A percentile compares a stretch with the other conserved stretches of the same genome.
phyloP scores from a whole-genome alignment of 2,888 invertebrate genomes.

The Euplagia quadripunctaria region DNA sequence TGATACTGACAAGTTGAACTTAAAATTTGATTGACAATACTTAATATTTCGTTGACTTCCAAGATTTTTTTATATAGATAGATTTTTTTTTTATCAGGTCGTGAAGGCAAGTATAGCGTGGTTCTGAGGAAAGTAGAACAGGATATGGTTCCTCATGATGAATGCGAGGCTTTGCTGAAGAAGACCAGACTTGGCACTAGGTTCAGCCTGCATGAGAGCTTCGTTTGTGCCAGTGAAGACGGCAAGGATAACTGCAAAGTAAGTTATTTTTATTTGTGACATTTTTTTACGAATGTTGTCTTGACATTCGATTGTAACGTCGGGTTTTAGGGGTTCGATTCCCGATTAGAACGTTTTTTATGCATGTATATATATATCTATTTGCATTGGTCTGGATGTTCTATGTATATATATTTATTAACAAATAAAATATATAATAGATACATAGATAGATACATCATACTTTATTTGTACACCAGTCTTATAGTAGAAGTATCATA shows the following conservation, averaged over 20 bases:
- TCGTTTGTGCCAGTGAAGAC: conserved; percentile 8
- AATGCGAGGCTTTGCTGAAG: neutral
- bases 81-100: neutral
- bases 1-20: too few species aligned
- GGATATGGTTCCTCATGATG: neutral
- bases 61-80: neutral
- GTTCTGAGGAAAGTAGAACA: neutral
- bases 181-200: conserved; percentile 3
- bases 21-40: too few species aligned
- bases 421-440: too few species aligned
- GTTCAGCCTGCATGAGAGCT: conserved; percentile 9
- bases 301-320: too few species aligned
- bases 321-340: conserved; percentile 3
- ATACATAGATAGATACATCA: too few species aligned
- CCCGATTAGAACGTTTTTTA: neutral
- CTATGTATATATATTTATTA: too few species aligned
- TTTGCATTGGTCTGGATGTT: too few species aligned
- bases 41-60: too few species aligned
- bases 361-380: too few species aligned
- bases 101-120: neutral
- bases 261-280: neutral
- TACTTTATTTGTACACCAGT: too few species aligned
- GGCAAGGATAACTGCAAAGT: conserved; percentile 1
- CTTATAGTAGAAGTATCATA: too few species aligned
- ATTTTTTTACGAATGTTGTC: too few species aligned